Evolutionary conservation across 2,113 vertebrate species (phyloP).

Genomic region (Channa maculata): DNA sequence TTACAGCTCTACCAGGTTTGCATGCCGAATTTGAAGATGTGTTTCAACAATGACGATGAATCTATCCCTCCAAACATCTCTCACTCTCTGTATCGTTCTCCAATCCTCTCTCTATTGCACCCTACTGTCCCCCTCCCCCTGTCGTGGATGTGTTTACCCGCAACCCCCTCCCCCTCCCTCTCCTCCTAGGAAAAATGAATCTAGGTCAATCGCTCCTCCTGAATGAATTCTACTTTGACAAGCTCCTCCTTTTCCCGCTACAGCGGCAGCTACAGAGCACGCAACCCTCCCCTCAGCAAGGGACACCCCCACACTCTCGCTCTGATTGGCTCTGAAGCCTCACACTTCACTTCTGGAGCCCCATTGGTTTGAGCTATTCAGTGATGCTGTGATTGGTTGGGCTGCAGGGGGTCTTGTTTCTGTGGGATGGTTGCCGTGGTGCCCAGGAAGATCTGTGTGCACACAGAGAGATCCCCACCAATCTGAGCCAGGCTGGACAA

Average conservation of each 20-base stretch:
- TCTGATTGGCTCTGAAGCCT: constrained; percentile 75
- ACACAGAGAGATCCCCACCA: constrained; percentile 79
- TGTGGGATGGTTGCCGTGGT: constrained; percentile 86
- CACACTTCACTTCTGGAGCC: constrained; percentile 62
- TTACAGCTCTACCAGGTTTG: constrained; percentile 38
- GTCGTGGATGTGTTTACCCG: constrained; percentile 80
- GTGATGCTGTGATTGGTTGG: constrained; percentile 73
- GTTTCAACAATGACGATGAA: constrained; percentile 64
- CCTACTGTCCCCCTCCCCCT: constrained; percentile 56
- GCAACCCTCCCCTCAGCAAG: constrained; percentile 77
- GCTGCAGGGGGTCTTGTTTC: constrained; percentile 83
- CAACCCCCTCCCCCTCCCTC: constrained; percentile 60
- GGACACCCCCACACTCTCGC: constrained; percentile 76
- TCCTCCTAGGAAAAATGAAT: constrained; percentile 80
- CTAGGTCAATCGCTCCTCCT: constrained; percentile 87
- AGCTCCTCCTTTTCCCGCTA: constrained; percentile 76
- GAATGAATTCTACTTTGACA: constrained; percentile 84
- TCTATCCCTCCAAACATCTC: constrained; percentile 56
- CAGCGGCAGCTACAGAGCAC: constrained; percentile 70
- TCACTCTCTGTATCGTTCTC: constrained; percentile 49
- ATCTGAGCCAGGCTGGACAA: constrained; percentile 74
- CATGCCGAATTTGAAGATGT: constrained; percentile 44
- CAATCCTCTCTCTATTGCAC: constrained; percentile 41
- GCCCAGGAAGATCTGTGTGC: constrained; percentile 85
- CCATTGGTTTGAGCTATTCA: constrained; percentile 63